These are phyloP conservation scores for Bothrops alternatus DNA, from an alignment of 2,797 vertebrate genomes.

Conservation along the genomic window DNA sequence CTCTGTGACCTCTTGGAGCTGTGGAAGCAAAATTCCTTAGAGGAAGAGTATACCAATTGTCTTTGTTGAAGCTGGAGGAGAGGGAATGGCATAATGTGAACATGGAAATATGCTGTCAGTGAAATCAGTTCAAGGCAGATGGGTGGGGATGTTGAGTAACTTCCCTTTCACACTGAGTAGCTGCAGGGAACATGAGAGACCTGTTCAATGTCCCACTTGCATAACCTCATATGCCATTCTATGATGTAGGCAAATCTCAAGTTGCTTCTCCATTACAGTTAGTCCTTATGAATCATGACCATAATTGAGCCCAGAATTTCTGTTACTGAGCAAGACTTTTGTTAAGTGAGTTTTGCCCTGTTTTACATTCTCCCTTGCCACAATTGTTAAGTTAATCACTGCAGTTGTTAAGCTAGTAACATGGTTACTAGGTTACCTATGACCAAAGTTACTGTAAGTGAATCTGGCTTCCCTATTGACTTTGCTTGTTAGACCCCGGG, in stretches of 20 bases:
- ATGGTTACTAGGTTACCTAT: not conserved
- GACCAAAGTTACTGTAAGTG: not conserved
- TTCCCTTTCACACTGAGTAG: slow-evolving; percentile 40
- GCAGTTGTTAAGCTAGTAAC: not conserved
- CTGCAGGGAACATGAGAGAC: slow-evolving; percentile 8
- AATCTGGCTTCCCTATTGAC: not conserved
- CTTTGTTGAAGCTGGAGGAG: slow-evolving; percentile 48
- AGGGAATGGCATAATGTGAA: slow-evolving; percentile 49
- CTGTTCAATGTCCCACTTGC: slow-evolving; percentile 5
- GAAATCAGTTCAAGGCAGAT: slow-evolving; percentile 35
- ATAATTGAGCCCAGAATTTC: not conserved
- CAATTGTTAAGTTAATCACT: not conserved
- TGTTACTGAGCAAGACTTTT: not conserved
- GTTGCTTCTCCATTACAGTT: not conserved
- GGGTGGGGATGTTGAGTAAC: slow-evolving; percentile 45
- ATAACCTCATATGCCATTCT: not conserved
- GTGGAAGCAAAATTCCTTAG: slow-evolving; percentile 38
- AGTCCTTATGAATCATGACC: not conserved
- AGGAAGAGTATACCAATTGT: slow-evolving; percentile 48
- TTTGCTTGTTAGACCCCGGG: not conserved
- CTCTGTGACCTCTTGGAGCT: slow-evolving; percentile 61
- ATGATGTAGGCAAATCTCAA: not conserved
- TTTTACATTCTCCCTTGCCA: not conserved
- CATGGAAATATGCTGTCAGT: slow-evolving; percentile 54
- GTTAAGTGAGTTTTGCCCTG: not conserved